A percentile compares a stretch with the other conserved stretches of the same genome.
Conservation (phyloP, 1,140 invertebrate genomes). For the Bemisia tabaci region DNA sequence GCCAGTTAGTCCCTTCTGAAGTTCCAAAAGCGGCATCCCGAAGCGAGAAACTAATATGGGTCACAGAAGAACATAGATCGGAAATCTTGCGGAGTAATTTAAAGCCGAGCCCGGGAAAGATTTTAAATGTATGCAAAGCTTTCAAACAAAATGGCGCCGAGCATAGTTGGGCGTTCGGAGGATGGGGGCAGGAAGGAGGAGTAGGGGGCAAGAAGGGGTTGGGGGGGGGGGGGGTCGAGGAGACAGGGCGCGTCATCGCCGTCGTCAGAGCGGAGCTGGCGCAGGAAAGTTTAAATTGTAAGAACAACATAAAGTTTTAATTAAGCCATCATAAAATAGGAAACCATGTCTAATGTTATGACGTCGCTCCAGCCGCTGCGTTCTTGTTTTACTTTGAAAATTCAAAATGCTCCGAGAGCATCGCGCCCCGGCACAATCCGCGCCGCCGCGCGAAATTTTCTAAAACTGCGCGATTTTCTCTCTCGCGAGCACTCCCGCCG, state of each 20-base stretch:
- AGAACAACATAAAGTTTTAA: slow-evolving; percentile 17
- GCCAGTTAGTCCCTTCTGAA: too few species aligned
- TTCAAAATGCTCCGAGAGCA: too few species aligned
- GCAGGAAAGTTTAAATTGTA: slow-evolving; percentile 15
- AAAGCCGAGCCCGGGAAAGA: slow-evolving; percentile 7
- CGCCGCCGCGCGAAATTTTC: not conserved
- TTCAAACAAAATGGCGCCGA: slow-evolving; percentile 14
- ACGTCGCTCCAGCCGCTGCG: not conserved
- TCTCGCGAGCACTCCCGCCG: not conserved
- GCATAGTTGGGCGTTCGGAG: not conserved
- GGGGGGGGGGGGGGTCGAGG: too few species aligned
- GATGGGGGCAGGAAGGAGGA: not conserved
- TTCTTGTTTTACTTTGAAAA: slow-evolving; percentile 1
- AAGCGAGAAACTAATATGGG: too few species aligned
- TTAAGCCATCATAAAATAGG: slow-evolving; percentile 11
- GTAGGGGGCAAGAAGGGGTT: not conserved
- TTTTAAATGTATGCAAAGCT: slow-evolving; percentile 16
- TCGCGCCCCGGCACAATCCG: not conserved
- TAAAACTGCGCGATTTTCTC: not conserved
- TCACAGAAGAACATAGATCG: too few species aligned
- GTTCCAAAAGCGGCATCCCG: too few species aligned
- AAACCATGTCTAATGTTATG: not conserved
- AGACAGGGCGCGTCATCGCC: not conserved
- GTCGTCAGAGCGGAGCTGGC: not conserved
- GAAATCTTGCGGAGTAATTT: too few species aligned